These are phyloP conservation scores for Poecilia velifera DNA, from an alignment of 2,797 vertebrate genomes.

Conservation along the genomic window DNA sequence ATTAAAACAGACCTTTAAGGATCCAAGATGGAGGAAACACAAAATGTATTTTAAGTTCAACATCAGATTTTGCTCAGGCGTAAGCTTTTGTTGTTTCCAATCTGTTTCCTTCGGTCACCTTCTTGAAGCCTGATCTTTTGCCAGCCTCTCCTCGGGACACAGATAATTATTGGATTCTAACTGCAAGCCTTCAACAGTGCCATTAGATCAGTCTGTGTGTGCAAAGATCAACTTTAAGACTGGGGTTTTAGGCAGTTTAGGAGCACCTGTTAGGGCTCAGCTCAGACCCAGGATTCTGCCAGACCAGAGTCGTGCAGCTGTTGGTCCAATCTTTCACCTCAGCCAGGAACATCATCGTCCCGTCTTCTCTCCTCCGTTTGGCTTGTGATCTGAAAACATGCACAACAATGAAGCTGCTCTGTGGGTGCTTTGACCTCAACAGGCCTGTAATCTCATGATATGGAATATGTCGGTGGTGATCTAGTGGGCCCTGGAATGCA, in stretches of 20 bases:
- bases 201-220: constrained; percentile 61
- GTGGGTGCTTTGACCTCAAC: constrained; percentile 61
- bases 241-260: constrained; percentile 63
- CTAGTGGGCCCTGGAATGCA: constrained; percentile 63
- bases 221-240: constrained; percentile 74
- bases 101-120: constrained; percentile 21
- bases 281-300: constrained; percentile 58
- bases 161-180: constrained; percentile 57
- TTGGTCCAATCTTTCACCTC: constrained; percentile 59
- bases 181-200: constrained; percentile 57
- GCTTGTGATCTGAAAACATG: constrained; percentile 64
- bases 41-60: constrained; percentile 15
- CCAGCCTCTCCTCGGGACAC: constrained; percentile 56
- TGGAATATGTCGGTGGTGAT: constrained; percentile 69
- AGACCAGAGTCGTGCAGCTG: constrained; percentile 71
- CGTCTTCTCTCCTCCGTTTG: constrained; percentile 42
- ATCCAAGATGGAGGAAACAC: constrained; percentile 14
- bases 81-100: constrained; percentile 15
- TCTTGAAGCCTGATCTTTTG: constrained; percentile 37
- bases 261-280: constrained; percentile 79
- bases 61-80: not conserved
- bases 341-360: constrained; percentile 51
- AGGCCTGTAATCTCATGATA: constrained; percentile 73
- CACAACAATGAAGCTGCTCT: constrained; percentile 68
- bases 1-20: not conserved